phyloP scores from a whole-genome alignment of 2,888 invertebrate genomes.

The Dendrolimus houi region DNA sequence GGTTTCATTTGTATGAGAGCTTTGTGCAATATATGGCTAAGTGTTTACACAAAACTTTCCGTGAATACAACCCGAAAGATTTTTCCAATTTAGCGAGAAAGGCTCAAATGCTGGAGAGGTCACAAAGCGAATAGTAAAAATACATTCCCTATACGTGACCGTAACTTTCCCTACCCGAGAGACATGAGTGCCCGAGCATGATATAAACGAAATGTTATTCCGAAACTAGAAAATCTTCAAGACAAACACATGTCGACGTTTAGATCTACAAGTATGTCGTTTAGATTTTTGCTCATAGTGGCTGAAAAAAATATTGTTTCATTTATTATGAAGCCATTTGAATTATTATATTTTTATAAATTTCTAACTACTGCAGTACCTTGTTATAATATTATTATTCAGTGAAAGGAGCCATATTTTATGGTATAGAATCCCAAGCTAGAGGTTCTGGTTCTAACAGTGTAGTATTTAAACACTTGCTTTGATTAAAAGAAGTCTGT shows the following conservation, averaged over 20 bases:
- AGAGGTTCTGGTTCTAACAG: no score
- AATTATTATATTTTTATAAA: no score
- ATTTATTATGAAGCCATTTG: no score
- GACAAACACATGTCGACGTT: neutral
- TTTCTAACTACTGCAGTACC: no score
- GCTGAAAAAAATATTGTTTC: no score
- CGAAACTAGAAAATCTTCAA: slow-evolving; percentile 25
- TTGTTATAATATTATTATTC: no score
- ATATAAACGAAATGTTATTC: slow-evolving; percentile 40
- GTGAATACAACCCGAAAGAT: slow-evolving; percentile 43
- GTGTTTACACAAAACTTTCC: slow-evolving; percentile 43
- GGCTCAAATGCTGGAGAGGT: slow-evolving; percentile 42
- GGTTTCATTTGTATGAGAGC: slow-evolving; percentile 24
- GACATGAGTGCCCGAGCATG: slow-evolving; percentile 33
- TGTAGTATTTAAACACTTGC: neutral
- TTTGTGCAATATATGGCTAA: slow-evolving; percentile 18
- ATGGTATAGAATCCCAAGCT: no score
- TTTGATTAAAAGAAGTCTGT: neutral
- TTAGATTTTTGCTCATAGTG: no score
- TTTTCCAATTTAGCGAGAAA: slow-evolving; percentile 58
- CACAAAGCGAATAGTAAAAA: slow-evolving; percentile 55
- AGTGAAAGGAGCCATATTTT: no score
- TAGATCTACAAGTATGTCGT: no score
- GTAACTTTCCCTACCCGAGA: slow-evolving; percentile 41
- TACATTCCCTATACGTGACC: slow-evolving; percentile 49